A percentile compares a stretch with the other conserved stretches of the same genome.
These are phyloP conservation scores for Brachypterus glaber DNA, from an alignment of 2,888 invertebrate species.

Conservation along the genomic window DNA sequence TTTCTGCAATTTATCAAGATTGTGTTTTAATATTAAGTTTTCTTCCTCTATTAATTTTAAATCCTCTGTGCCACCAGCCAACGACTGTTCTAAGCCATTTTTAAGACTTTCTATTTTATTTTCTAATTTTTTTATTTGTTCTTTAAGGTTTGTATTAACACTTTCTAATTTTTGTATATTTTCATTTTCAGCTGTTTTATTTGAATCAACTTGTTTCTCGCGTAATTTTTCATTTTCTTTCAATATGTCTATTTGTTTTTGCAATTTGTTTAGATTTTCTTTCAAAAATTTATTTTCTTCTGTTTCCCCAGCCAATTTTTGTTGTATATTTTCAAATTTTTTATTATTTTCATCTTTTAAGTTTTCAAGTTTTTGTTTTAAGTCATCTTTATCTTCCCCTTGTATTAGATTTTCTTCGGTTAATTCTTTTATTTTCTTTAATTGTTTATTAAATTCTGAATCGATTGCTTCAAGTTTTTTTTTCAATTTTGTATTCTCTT, in stretches of 20 bases:
- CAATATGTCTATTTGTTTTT: constrained; percentile 12
- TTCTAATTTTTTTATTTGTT: constrained; percentile 21
- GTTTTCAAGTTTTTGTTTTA: too few species aligned
- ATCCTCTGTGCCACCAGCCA: constrained; percentile 12
- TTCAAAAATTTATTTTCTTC: constrained; percentile 17
- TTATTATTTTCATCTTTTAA: constrained; percentile 12
- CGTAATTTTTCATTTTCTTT: too few species aligned
- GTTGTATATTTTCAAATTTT: constrained; percentile 11
- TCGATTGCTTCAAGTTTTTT: constrained; percentile 18
- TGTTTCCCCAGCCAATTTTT: too few species aligned
- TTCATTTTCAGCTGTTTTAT: constrained; percentile 16
- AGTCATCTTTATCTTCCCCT: too few species aligned
- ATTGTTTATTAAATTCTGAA: constrained; percentile 16
- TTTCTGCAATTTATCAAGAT: too few species aligned
- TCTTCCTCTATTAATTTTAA: constrained; percentile 23
- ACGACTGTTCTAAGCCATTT: too few species aligned
- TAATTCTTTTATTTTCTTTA: neutral
- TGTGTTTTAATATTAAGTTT: constrained; percentile 25
- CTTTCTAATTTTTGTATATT: constrained; percentile 20
- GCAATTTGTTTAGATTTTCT: constrained; percentile 1
- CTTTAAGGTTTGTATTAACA: constrained; percentile 22
- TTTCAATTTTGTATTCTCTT: too few species aligned
- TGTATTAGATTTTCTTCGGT: neutral
- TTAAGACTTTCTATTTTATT: constrained; percentile 5
- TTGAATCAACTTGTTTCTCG: too few species aligned